These are phyloP conservation scores for Chymomyza caudatula DNA, from an alignment of 2,888 invertebrate genomes.

Conservation along the genomic window DNA sequence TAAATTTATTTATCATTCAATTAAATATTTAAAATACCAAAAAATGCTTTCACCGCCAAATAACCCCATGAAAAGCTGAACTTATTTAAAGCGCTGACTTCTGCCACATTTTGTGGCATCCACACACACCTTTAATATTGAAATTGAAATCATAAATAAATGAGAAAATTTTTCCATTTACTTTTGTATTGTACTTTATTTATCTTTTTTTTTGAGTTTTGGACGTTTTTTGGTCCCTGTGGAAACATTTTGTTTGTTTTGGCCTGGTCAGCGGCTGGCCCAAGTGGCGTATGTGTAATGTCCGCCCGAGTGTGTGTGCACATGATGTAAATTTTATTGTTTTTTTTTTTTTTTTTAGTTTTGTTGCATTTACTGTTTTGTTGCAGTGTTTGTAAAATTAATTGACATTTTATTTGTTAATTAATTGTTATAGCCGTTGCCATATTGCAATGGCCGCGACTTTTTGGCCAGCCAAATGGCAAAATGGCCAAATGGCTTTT, in stretches of 20 bases:
- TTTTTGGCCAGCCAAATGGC: conserved; percentile 36
- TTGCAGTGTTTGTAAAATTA: conserved; percentile 73
- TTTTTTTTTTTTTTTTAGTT: conserved; percentile 35
- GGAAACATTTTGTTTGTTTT: conserved; percentile 37
- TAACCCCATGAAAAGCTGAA: background rate
- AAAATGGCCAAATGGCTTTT: conserved; percentile 66
- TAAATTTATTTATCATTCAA: conserved; percentile 74
- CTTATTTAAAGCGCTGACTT: background rate
- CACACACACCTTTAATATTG: conserved; percentile 67
- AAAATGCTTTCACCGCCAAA: conserved; percentile 68
- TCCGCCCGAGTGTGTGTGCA: conserved; percentile 18
- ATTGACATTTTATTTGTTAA: conserved; percentile 77
- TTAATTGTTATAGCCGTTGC: conserved; percentile 71
- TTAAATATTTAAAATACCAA: conserved; percentile 74
- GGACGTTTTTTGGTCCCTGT: background rate
- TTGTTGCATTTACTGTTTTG: conserved; percentile 48
- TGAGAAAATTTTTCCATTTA: conserved; percentile 58
- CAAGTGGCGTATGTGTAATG: conserved; percentile 44
- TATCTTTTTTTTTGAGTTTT: background rate
- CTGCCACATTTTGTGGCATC: background rate
- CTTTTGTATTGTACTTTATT: background rate
- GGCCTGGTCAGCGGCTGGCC: background rate
- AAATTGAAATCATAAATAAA: conserved; percentile 73
- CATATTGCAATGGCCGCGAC: conserved; percentile 5
- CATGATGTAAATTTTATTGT: conserved; percentile 68